Base-by-base conservation (phyloP, 2,113 vertebrate species). In the Dermatemys mawii region DNA sequence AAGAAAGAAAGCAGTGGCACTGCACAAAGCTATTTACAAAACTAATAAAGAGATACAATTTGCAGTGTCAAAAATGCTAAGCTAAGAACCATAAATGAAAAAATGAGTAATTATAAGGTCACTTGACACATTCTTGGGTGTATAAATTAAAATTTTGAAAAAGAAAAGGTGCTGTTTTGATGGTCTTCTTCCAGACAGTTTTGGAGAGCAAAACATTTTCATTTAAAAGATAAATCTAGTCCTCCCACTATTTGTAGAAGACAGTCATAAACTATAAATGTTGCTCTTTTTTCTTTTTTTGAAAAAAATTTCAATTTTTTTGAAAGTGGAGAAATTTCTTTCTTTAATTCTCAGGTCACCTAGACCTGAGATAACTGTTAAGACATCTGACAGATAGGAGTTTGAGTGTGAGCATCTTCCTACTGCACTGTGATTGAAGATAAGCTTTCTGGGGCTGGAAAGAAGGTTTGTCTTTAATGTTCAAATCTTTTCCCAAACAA, bases 1-100 rank as follows among this genome's bases (percentile, higher is more conserved):
- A 22, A 87, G 51, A 19, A 82, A 2, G 11, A 53, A 46, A 60
- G 8, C 1, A 0, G 0, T 63, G 41, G 75, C 3, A 5, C 16
- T 44, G 21, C 41, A 86, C 13, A 57, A 50, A 54, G 38, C 12
- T 13, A 54, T 81, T 54, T 53, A 26, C 14, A 81, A 27, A 81
- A 54, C 32, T 54, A 41, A 13, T 27, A n/a, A n/a, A n/a, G n/a
- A 84, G 26, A 38, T 78, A 26, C 21, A 24, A 73, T 24, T 26
- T 41, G 38, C 26, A 75, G 70, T 44, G 22, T 22, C 12, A 75
- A 75, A 41, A 75, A n/a, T n/a, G 38, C 38, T 44, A 75, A 44
- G 38, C 70, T 44, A 75, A 75, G 38, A 16, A 53, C 6, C 6
- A 81, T 6, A 46, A 5, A n/a, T 22, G 27, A 60, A 79, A n/a